These are phyloP conservation scores for Macaria liturata DNA, from an alignment of 2,888 invertebrate genomes.

Conservation along the genomic window DNA sequence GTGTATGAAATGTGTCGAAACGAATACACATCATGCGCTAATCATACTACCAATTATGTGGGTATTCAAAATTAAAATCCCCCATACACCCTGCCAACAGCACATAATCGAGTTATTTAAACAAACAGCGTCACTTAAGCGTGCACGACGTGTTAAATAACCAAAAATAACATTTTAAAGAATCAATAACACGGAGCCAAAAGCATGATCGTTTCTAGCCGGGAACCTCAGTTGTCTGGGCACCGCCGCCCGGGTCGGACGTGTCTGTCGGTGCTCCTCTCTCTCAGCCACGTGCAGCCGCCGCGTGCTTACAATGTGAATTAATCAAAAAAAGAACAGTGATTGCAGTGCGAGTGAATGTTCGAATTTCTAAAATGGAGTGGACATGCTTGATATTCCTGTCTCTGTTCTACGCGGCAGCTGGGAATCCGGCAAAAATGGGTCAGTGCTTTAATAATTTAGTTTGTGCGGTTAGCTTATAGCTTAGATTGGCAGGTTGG, in stretches of 20 bases:
- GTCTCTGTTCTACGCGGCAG: constrained; percentile 50
- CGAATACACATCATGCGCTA: too few species aligned
- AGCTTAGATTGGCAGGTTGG: constrained; percentile 59
- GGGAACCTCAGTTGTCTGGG: constrained; percentile 66
- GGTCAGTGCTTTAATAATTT: constrained; percentile 73
- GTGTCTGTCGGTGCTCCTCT: constrained; percentile 41
- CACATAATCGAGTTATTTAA: constrained; percentile 2
- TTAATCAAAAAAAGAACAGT: constrained; percentile 34
- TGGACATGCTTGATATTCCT: constrained; percentile 54
- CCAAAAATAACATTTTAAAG: constrained; percentile 81
- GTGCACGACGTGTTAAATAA: constrained; percentile 59
- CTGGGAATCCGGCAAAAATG: constrained; percentile 76
- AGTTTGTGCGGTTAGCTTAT: constrained; percentile 55
- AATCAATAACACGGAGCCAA: constrained; percentile 71
- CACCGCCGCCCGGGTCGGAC: constrained; percentile 60
- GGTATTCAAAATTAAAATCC: too few species aligned
- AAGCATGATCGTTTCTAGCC: constrained; percentile 57
- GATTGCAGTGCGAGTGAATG: constrained; percentile 51
- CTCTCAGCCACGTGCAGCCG: constrained; percentile 40
- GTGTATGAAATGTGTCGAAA: too few species aligned
- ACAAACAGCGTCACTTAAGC: constrained; percentile 9
- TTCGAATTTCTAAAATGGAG: constrained; percentile 62
- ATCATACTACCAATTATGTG: too few species aligned
- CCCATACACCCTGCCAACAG: too few species aligned
- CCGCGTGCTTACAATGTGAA: constrained; percentile 56